Evolutionary conservation across 1,140 invertebrate genomes (phyloP), one percentile per base, ranked within the genome.

Genomic region (Bombus superbus): DNA sequence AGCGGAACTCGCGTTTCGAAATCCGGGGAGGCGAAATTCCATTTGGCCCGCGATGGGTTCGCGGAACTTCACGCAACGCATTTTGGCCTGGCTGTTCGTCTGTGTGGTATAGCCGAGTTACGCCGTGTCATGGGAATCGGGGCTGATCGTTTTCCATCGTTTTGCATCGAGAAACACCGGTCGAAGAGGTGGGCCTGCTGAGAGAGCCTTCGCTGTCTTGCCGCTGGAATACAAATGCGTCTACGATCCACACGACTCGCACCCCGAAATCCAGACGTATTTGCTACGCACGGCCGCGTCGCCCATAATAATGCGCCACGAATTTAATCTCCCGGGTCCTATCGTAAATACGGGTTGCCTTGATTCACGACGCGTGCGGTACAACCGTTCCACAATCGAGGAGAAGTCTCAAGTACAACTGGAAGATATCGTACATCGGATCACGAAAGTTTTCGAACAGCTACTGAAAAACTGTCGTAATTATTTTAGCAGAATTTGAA

Each of bases 151-250:
- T 89, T 89, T 85, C 89, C 86, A 59, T 88, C 88, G 89, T 90
- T 90, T 90, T 89, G 81, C 87, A 89, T 89, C 80, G 88, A 59
- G 73, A 89, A 77, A 75, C 81, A 69, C 64, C 73, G 42, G 68
- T 53, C 40, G 4, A 28, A 35, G 47, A 66, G 79, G n/a, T 18
- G 10, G 10, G 44, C 42, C 47, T 53, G 47, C 64, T 73, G 86
- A 53, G n/a, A 28, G 10, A 13, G 40, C 42, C 47, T 53, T 22
- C 18, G 40, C 64, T 73, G 86, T 88, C 86, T 90, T 86, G 83
- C 83, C 42, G n/a, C 1, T 42, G 89, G 89, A 90, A 90, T 90
- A 90, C 89, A 88, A 90, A 90, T 90, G 89, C 76, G 76, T 81
- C 71, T 82, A 85, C 77, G 80, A 83, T 68, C 72, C 74, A n/a